Conservation (phyloP, 2,888 invertebrate species). For the Tipula unca region DNA sequence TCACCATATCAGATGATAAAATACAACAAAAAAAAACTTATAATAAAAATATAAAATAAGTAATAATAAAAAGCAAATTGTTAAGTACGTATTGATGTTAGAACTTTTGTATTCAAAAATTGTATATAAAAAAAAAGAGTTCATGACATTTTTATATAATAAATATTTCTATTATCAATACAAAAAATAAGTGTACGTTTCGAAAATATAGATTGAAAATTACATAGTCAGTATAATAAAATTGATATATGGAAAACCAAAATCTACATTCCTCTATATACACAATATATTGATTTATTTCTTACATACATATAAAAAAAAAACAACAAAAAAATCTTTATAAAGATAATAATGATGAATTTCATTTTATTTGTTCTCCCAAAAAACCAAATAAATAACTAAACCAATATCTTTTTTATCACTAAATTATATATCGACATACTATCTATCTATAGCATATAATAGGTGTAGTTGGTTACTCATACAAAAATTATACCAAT, state of each 20-base stretch:
- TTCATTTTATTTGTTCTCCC: background rate
- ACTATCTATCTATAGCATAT: no score
- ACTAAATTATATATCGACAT: background rate
- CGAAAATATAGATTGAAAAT: background rate
- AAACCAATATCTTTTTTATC: background rate
- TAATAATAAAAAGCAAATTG: constrained; percentile 14
- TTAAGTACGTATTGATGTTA: background rate
- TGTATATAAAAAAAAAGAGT: background rate
- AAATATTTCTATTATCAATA: background rate
- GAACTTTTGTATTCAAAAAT: background rate
- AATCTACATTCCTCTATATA: background rate
- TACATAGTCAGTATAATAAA: background rate
- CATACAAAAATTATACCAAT: background rate
- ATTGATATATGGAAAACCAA: background rate
- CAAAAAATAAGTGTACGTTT: background rate
- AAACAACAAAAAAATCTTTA: no score
- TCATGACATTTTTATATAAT: background rate
- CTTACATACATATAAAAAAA: no score
- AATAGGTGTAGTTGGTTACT: background rate
- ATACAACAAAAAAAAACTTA: background rate
- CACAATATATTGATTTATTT: background rate
- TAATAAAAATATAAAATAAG: background rate
- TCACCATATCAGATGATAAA: background rate
- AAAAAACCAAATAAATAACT: background rate
- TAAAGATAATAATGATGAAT: background rate